Conservation (phyloP, 2,113 vertebrate species). For the Colaptes auratus region DNA sequence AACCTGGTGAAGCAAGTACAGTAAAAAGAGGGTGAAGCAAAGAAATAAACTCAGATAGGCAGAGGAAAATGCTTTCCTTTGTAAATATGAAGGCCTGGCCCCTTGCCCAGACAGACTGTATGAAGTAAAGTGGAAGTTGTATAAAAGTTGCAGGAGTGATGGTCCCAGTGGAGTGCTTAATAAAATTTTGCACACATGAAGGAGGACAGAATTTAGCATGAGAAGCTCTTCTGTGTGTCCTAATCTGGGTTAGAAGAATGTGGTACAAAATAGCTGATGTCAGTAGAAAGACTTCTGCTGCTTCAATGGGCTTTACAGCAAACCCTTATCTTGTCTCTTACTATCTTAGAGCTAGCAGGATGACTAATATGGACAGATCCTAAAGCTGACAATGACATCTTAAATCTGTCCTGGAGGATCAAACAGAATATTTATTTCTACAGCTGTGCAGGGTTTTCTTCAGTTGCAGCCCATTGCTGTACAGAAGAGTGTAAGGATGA, state of each 20-base stretch:
- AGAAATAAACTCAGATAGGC: background rate
- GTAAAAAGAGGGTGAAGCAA: background rate
- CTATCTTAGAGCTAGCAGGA: background rate
- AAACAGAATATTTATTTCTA: background rate
- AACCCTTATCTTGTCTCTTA: background rate
- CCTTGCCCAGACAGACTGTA: background rate
- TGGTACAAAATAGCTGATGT: background rate
- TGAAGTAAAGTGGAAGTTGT: background rate
- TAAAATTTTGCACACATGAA: background rate
- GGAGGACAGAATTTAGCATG: background rate
- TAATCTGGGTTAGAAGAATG: background rate
- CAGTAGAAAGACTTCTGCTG: background rate
- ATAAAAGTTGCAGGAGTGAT: background rate
- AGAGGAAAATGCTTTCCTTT: background rate
- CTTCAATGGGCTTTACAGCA: background rate
- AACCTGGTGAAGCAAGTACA: background rate
- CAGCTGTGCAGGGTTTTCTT: background rate
- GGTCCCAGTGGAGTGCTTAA: background rate
- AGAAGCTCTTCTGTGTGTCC: background rate
- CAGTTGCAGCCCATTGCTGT: background rate
- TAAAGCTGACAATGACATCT: constrained; percentile 27
- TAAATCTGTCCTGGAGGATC: constrained; percentile 1
- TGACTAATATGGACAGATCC: constrained; percentile 6
- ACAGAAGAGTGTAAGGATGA: background rate
- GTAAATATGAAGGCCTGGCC: background rate